These are phyloP conservation scores for Danio aesculapii DNA, from an alignment of 2,797 vertebrate genomes.

Conservation along the genomic window DNA sequence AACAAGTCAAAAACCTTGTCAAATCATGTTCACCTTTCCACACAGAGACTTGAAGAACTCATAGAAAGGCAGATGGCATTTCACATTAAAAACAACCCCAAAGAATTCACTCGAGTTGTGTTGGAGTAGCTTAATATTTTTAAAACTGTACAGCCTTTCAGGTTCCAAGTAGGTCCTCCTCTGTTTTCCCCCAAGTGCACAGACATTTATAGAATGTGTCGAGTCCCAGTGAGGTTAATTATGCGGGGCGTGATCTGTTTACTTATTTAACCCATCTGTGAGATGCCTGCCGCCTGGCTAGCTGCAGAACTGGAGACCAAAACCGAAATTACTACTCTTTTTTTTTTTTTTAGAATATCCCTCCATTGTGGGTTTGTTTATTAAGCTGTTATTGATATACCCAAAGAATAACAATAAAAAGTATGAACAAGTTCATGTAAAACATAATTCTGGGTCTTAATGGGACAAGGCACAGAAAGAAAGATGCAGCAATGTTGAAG, in stretches of 20 bases:
- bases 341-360: background rate
- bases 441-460: background rate
- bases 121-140: slow-evolving; percentile 26
- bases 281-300: slow-evolving; percentile 37
- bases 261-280: slow-evolving; percentile 70
- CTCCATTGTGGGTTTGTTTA: background rate
- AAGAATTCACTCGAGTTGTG: background rate
- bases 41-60: background rate
- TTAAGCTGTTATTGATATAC: no score
- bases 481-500: no score
- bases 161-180: slow-evolving; percentile 34
- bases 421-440: background rate
- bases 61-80: slow-evolving; percentile 9
- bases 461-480: background rate
- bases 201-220: slow-evolving; percentile 70
- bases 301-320: slow-evolving; percentile 1
- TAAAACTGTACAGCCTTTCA: slow-evolving; percentile 41
- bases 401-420: no score
- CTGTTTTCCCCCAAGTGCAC: slow-evolving; percentile 23
- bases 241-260: slow-evolving; percentile 77
- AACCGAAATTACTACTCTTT: background rate
- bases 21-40: slow-evolving; percentile 27
- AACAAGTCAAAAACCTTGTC: background rate
- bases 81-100: slow-evolving; percentile 15
- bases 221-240: slow-evolving; percentile 79